Base-by-base conservation (phyloP, 2,797 vertebrate genomes). In the Myotis findleyi region DNA sequence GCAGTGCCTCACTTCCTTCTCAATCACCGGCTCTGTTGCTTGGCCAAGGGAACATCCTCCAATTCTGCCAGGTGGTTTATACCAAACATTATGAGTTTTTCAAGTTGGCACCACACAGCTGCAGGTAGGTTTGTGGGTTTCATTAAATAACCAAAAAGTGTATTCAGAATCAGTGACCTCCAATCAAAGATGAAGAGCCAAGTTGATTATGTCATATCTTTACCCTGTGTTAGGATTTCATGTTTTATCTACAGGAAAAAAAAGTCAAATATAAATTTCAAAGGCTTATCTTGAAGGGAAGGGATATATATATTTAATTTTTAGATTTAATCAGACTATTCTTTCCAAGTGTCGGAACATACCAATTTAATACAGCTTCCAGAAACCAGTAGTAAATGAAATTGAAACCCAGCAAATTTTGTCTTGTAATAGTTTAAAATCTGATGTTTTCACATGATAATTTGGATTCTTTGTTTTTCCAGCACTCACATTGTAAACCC, bases 281-380 rank as follows among this genome's bases (percentile, higher is more conserved):
- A 82, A 82, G n/a, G 21, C 20, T 89, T 82, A 64, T 33, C 16
- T 36, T 75, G 11, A 49, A 33, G 30, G 27, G 21, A 33, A 6
- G 8, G 4, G 12, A 38, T 27, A 11, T 64, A n/a, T 75, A 38
- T 71, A 82, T 76, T 53, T 20, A 36, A 33, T 33, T 33, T 33
- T 33, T 36, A 36, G 0, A 38, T 83, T 84, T 89, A 76, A 73
- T 82, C 87, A 87, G 47, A 80, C 21, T 68, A 18, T 30, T 87
- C 23, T 93, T 91, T 76, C 75, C 44, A 94, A 87, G 75, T 87
- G 77, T 93, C 30, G 95, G 25, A 89, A 64, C 33, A 81, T 57
- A 55, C 9, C 51, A 51, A 84, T 62, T 83, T 83, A 72, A 51
- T 6, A 59, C 5, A 95, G 71, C 13, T 83, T 53, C 41, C 62